Conservation (phyloP, 2,113 vertebrate species). For the Crotalus helleri region DNA sequence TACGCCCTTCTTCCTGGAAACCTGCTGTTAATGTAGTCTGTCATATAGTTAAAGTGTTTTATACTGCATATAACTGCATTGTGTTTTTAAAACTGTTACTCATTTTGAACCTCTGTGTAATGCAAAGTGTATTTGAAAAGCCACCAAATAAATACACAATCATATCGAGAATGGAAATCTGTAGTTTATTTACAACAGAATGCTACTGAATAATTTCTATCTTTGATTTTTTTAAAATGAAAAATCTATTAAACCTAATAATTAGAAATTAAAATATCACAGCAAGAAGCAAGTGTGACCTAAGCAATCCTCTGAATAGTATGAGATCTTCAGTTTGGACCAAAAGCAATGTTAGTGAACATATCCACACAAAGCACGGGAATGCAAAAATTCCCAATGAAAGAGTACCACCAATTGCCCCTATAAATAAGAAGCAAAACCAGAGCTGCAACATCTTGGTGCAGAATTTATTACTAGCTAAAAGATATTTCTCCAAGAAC, state of each 20-base stretch:
- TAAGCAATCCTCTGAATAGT: slow-evolving; percentile 28
- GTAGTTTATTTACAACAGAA: slow-evolving; percentile 61
- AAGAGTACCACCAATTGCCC: slow-evolving; percentile 34
- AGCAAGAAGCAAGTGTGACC: slow-evolving; percentile 36
- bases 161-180: slow-evolving; percentile 37
- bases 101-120: background rate
- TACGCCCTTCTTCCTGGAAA: background rate
- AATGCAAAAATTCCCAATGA: slow-evolving; percentile 48
- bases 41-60: background rate
- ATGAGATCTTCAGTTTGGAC: slow-evolving; percentile 40
- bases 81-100: background rate
- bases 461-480: slow-evolving; percentile 25
- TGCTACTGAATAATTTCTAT: slow-evolving; percentile 43
- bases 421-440: slow-evolving; percentile 15
- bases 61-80: background rate
- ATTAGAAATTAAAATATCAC: slow-evolving; percentile 45
- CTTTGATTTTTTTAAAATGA: slow-evolving; percentile 55
- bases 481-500: slow-evolving; percentile 20
- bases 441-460: background rate
- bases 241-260: slow-evolving; percentile 38
- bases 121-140: background rate
- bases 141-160: slow-evolving; percentile 30
- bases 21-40: background rate
- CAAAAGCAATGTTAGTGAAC: slow-evolving; percentile 58
- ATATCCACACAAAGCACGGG: slow-evolving; percentile 53